Evolutionary conservation across 2,113 vertebrate species (phyloP), one percentile per base, ranked within the genome.

Genomic region (Malaclemys terrapin): DNA sequence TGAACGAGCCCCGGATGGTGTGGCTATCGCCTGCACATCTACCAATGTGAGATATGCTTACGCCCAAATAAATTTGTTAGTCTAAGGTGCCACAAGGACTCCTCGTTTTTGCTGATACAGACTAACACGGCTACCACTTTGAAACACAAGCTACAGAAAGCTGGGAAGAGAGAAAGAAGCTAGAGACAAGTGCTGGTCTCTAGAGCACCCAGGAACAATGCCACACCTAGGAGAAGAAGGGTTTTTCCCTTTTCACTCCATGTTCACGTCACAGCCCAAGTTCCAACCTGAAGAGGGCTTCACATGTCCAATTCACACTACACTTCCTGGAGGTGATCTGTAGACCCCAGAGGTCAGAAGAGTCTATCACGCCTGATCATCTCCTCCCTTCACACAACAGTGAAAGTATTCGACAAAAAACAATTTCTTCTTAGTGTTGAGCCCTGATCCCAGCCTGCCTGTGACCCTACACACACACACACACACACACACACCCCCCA

Each of bases 401-500:
- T 10, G 65, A 38, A 72, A 38, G n/a, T 38, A 22, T 20, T 38
- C 38, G 65, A 72, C 65, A 72, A 35, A 65, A 72, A 38, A 3
- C 42, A 42, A 20, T 27, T 47, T 8, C 75, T 78, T n/a, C 69
- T 76, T 76, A 47, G 10, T 6, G 24, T 27, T 11, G 10, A 47
- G 25, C 75, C 75, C 13, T 3, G 6, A 27, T 47, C 42, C 13
- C 42, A 78, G 42, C 75, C 25, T 29, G 45, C 6, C 24, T 47
- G 19, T 11, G 13, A 47, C 45, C 22, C 27, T 14, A 76, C 42
- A 27, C 11, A 75, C 59, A 38, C 62, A 52, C 50, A 52, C 16
- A 49, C 47, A 49, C 47, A 49, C 49, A 45, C 1, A 3, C 57
- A n/a, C 1, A 3, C 57, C 1, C 1, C 57, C 19, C 1, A 3